These are phyloP conservation scores for Thalpophila matura DNA, from an alignment of 2,888 invertebrate species.

Conservation along the genomic window DNA sequence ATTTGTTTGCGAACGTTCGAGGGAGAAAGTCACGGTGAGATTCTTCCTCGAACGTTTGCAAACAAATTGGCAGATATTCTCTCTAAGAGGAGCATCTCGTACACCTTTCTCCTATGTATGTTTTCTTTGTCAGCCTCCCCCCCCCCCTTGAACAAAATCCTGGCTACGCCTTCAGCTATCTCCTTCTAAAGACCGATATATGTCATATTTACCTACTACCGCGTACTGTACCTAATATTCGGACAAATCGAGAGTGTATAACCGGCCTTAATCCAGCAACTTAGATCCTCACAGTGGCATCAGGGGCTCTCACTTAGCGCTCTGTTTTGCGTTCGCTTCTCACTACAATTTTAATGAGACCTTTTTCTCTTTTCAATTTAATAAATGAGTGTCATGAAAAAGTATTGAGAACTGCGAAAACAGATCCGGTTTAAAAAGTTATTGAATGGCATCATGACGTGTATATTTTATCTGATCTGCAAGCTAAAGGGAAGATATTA, in stretches of 20 bases:
- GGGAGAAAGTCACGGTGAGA: no score
- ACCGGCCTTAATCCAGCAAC: constrained; percentile 37
- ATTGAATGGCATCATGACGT: neutral
- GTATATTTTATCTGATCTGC: constrained; percentile 11
- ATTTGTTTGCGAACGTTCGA: no score
- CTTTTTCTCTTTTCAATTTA: constrained; percentile 57
- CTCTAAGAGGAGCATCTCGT: no score
- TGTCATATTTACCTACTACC: no score
- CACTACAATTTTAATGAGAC: constrained; percentile 67
- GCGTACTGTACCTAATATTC: fast-evolving
- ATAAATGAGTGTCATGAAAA: constrained; percentile 58
- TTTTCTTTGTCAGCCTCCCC: no score
- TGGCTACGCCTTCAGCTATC: no score
- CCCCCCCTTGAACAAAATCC: no score
- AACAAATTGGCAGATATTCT: no score
- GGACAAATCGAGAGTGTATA: constrained; percentile 10
- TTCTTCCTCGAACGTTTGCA: no score
- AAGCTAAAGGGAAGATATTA: neutral
- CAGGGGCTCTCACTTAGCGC: constrained; percentile 51
- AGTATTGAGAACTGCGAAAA: constrained; percentile 49
- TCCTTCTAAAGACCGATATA: no score
- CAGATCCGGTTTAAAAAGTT: constrained; percentile 16
- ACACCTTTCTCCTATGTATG: no score
- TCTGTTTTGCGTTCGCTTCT: constrained; percentile 54
- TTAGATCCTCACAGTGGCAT: constrained; percentile 40